Evolutionary conservation across 2,888 invertebrate species (phyloP), one percentile per base, ranked within the genome.

Genomic region (Aphidoletes aphidimyza): DNA sequence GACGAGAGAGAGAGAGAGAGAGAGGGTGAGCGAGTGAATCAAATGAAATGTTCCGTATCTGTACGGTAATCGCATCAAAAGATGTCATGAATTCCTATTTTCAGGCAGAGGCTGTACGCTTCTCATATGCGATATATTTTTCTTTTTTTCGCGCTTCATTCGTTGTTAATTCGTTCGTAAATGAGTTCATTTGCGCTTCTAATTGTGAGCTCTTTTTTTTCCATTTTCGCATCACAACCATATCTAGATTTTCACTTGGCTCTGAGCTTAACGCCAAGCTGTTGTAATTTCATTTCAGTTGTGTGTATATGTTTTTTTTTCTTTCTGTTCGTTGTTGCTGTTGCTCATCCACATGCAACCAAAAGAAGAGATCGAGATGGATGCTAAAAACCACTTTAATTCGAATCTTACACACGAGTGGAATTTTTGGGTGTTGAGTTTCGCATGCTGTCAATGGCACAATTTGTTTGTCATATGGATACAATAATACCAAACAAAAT

Each of bases 71-170:
- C 11, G 9, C 26, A 69, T 69, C 69, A 34, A 69, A 30, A 5
- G 14, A 69, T 69, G 69, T 69, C 69, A 69, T 69, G 69, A 30
- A 69, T 69, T 69, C 30, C 69, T 69, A 69, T 69, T 69, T 69
- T 69, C 34, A 69, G n/a, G n/a, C n/a, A n/a, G n/a, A n/a, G n/a
- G n/a, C n/a, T n/a, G n/a, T n/a, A n/a, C n/a, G 69, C 34, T 30
- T 14, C 30, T 30, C 69, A 69, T 69, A 69, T 69, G 69, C 30
- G 30, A n/a, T n/a, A n/a, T n/a, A n/a, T n/a, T n/a, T n/a, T n/a
- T n/a, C n/a, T n/a, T 69, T 14, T 69, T 69, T 69, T 69, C 69
- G 69, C 69, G 69, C 69, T 69, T 34, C 69, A 69, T 69, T 69
- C 69, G 69, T 30, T 69, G 19, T 69, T 69, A 69, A 69, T 69